Evolutionary conservation across 2,113 vertebrate genomes (phyloP), one percentile per base, ranked within the genome.

Genomic region (Nycticryphes semicollaris): DNA sequence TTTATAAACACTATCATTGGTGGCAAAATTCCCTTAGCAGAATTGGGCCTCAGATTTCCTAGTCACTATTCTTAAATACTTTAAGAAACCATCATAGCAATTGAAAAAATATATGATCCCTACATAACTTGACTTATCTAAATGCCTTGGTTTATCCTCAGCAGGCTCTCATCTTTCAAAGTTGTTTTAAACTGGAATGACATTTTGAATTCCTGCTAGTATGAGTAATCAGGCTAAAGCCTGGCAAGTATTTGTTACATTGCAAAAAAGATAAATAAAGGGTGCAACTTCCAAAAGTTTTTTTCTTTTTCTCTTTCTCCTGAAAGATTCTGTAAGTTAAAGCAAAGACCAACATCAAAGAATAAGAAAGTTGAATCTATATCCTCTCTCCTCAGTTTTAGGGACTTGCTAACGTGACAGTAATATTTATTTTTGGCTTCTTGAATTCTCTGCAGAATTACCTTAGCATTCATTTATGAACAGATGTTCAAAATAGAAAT

Each of bases 131-230:
- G 47, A 57, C 59, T 97, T 96, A 93, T 91, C 92, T 96, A 73
- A 94, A 91, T 81, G 54, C 39, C 87, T 89, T 87, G 70, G 85
- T 60, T 79, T 78, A 14, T 84, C 76, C 87, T 93, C 74, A 77
- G 41, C 89, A 77, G 28, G 63, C 45, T 86, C 48, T 85, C 17
- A 12, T 83, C 95, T 96, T 91, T 89, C 78, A 77, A 85, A 95
- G 87, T 93, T 96, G 66, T 68, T 94, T 95, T 93, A 75, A 93
- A 69, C 75, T 83, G 70, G 64, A 94, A 93, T 82, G 86, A 84
- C 95, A 86, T 93, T 94, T 94, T 73, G 57, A 95, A 96, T 96
- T 94, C 91, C 57, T 96, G 33, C 60, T 84, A 33, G 86, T 73
- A 85, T 86, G 78, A 96, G 86, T 94, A 96, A 92, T 75, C 80